Conservation (phyloP, 2,797 vertebrate species). For the Channa striata region DNA sequence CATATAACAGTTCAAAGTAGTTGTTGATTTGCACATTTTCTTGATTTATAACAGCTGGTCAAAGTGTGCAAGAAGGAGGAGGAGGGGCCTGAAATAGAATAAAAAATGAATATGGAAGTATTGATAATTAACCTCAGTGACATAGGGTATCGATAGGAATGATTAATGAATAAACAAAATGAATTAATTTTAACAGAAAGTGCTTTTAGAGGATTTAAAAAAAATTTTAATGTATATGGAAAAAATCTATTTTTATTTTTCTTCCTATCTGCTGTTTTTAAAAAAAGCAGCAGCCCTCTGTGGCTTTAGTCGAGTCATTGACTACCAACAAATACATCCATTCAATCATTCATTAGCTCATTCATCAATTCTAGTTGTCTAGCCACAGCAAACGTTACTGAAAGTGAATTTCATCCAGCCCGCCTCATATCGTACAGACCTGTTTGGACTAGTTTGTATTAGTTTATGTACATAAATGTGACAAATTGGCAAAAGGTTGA, state of each 20-base stretch:
- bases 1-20: constrained; percentile 83
- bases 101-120: constrained; percentile 73
- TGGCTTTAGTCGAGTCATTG: constrained; percentile 79
- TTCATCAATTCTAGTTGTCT: constrained; percentile 53
- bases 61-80: constrained; percentile 69
- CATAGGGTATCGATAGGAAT: constrained; percentile 81
- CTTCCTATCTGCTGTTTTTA: constrained; percentile 83
- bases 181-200: constrained; percentile 82
- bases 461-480: constrained; percentile 78
- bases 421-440: constrained; percentile 61
- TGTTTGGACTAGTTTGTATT: constrained; percentile 61
- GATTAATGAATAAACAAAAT: constrained; percentile 75
- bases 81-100: constrained; percentile 66
- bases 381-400: constrained; percentile 52
- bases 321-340: constrained; percentile 70
- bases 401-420: constrained; percentile 50
- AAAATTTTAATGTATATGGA: constrained; percentile 81
- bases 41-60: constrained; percentile 82
- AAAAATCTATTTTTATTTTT: constrained; percentile 83
- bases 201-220: constrained; percentile 83
- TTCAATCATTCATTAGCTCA: constrained; percentile 66
- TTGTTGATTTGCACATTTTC: constrained; percentile 86
- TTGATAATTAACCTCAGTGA: constrained; percentile 80
- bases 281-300: constrained; percentile 80
- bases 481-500: constrained; percentile 73